Conservation (phyloP, 92 coral and sea anemone genomes). For the Bergia puertoricense region DNA sequence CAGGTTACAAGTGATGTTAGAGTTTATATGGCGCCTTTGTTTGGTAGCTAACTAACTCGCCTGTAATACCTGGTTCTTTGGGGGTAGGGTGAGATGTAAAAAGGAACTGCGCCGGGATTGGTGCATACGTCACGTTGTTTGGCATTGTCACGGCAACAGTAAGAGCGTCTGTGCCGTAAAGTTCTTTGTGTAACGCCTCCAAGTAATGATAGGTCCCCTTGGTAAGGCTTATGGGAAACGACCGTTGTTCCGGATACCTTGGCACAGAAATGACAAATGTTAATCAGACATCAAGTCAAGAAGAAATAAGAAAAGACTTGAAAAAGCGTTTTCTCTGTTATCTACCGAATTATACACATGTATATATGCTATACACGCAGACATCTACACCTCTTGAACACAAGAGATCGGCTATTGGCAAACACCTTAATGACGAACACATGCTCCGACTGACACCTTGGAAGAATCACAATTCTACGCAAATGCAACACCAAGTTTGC, state of each 20-base stretch:
- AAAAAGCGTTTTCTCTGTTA: too few relatives aligned
- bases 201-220: constrained; percentile 45
- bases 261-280: not conserved
- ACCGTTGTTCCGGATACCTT: constrained; percentile 44
- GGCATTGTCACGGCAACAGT: constrained; percentile 52
- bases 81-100: constrained; percentile 26
- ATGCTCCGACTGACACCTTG: too few relatives aligned
- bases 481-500: too few relatives aligned
- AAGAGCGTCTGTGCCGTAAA: constrained; percentile 52
- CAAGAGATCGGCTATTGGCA: too few relatives aligned
- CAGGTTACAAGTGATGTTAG: too few relatives aligned
- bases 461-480: too few relatives aligned
- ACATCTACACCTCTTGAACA: too few relatives aligned
- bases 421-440: too few relatives aligned
- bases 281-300: not conserved
- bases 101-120: constrained; percentile 75
- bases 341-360: too few relatives aligned
- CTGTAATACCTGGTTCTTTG: not conserved
- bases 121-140: constrained; percentile 50
- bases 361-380: too few relatives aligned
- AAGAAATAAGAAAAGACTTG: too few relatives aligned
- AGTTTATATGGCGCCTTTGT: not conserved
- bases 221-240: constrained; percentile 43
- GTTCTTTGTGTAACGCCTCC: constrained; percentile 59
- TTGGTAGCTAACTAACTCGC: not conserved